Conservation (phyloP, 2,797 vertebrate species). For the Mormyrops attenuatus region DNA sequence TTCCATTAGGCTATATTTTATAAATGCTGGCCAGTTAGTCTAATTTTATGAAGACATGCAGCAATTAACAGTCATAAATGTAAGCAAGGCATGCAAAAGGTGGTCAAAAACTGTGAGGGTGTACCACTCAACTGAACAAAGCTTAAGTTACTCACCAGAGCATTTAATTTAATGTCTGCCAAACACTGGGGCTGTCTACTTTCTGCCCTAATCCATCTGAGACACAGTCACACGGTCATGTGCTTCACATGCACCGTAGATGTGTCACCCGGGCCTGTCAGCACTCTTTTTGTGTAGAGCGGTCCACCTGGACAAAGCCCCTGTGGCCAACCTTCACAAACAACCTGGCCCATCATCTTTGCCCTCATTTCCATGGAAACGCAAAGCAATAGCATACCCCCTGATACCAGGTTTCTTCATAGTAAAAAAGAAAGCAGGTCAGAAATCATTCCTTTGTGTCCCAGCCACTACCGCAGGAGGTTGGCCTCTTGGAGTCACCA, state of each 20-base stretch:
- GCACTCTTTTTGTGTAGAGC: neutral
- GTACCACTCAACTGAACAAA: neutral
- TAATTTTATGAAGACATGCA: neutral
- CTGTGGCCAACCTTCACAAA: slow-evolving; percentile 39
- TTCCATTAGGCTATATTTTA: neutral
- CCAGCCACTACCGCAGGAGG: slow-evolving; percentile 49
- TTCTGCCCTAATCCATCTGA: neutral
- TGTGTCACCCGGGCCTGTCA: neutral
- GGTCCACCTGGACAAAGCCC: slow-evolving; percentile 29
- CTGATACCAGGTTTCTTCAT: slow-evolving; percentile 21
- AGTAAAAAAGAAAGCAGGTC: slow-evolving; percentile 17
- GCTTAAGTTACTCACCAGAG: neutral
- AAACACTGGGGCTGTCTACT: neutral
- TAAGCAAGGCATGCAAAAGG: neutral
- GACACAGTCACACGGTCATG: neutral
- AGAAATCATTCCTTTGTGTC: slow-evolving; percentile 39
- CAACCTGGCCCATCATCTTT: slow-evolving; percentile 34
- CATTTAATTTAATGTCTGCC: neutral
- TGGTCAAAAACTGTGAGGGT: neutral
- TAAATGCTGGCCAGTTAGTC: neutral
- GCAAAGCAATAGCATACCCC: slow-evolving; percentile 45
- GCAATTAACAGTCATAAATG: neutral
- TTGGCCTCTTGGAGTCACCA: slow-evolving; percentile 57
- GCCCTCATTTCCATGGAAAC: slow-evolving; percentile 39
- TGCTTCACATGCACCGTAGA: neutral